Base-by-base conservation (phyloP, 2,113 vertebrate species). In the Xiphias gladius region DNA sequence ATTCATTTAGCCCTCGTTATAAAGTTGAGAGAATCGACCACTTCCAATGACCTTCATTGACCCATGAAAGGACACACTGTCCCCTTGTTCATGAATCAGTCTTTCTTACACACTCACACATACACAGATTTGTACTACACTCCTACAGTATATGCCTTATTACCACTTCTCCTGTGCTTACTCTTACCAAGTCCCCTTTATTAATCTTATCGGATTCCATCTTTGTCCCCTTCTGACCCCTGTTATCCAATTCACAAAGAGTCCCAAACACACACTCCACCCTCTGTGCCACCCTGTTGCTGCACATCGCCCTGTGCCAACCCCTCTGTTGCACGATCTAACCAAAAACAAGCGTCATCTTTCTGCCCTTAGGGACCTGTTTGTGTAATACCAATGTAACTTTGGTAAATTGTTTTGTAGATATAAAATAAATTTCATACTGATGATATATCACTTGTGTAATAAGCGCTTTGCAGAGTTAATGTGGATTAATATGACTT, bases 361-460 rank as follows among this genome's bases (percentile, higher is more conserved):
- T 70, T 83, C 28, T 74, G 57, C 43, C 28, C 26, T 17, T 9
- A 7, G 1, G 20, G 12, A 50, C 58, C 41, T 2, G 22, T 74
- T 32, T 20, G 81, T 84, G 79, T 86, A 88, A 73, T 77, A 41
- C 43, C 12, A 43, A 69, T 80, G 73, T 65, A 85, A 74, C 46
- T 35, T 14, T 85, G 28, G 17, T 71, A 20, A 16, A 85, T 86
- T 85, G 77, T 61, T 73, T 48, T 54, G 26, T 5, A 65, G 43
- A 67, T 37, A 55, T 52, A 2, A 66, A 79, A 63, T 24, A 24
- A 7, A 35, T 54, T 73, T 37, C 3, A 63, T 19, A 19, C 37
- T 46, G 1, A 50, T 20, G 28, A 26, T 30, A 46, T 26, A 28
- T 22, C 10, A 26, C 30, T 76, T 32, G 6, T 55, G 26, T 58